These are phyloP conservation scores for Dicyrtoma fusca DNA, from an alignment of 2,888 invertebrate species.

Conservation along the genomic window DNA sequence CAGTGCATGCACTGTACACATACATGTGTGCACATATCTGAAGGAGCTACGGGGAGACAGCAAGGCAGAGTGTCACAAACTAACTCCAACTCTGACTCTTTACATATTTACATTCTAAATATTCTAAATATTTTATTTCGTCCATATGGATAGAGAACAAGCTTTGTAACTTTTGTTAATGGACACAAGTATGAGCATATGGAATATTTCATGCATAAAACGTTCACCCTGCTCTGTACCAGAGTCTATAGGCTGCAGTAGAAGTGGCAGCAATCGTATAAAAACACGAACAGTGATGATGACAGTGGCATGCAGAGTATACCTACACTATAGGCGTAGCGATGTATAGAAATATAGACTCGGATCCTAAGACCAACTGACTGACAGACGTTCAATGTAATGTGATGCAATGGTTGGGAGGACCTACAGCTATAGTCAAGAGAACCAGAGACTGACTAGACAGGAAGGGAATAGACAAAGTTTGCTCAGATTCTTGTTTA, in stretches of 20 bases:
- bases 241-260: too few species aligned
- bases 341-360: too few species aligned
- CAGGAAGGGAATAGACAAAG: background rate
- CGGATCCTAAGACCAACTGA: too few species aligned
- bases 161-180: constrained; percentile 13
- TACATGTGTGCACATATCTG: too few species aligned
- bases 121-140: constrained; percentile 15
- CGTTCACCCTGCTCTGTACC: background rate
- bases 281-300: too few species aligned
- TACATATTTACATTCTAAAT: constrained; percentile 35
- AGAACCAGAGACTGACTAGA: background rate
- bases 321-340: too few species aligned
- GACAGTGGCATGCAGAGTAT: too few species aligned
- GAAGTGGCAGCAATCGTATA: too few species aligned
- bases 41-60: too few species aligned
- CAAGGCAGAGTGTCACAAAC: constrained; percentile 21
- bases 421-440: background rate
- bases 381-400: too few species aligned
- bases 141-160: background rate
- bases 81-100: constrained; percentile 9
- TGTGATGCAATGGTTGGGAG: too few species aligned
- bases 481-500: background rate
- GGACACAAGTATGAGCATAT: background rate
- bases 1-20: too few species aligned
- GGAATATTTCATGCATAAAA: background rate